These are phyloP conservation scores for Triops longicaudatus DNA, from an alignment of 1,140 invertebrate genomes.

Conservation along the genomic window DNA sequence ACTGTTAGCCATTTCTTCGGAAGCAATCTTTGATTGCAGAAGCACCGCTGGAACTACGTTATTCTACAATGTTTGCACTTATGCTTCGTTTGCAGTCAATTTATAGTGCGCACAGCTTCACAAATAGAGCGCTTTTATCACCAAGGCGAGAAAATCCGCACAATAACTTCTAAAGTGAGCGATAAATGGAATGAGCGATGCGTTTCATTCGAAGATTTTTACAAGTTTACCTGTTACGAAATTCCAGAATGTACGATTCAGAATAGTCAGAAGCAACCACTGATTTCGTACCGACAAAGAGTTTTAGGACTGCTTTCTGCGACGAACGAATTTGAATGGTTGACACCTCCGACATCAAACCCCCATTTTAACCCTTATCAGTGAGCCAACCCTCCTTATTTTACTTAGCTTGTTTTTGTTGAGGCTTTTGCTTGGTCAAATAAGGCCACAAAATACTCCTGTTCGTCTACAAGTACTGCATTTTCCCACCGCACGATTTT, in stretches of 20 bases:
- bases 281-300: not conserved
- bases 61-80: too few species aligned
- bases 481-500: not conserved
- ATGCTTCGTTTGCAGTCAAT: too few species aligned
- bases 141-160: not conserved
- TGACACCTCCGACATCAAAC: not conserved
- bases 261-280: not conserved
- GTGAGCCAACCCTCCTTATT: not conserved
- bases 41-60: not conserved
- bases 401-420: not conserved
- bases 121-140: too few species aligned
- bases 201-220: too few species aligned
- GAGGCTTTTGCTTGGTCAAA: not conserved
- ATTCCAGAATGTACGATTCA: too few species aligned
- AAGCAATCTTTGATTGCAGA: not conserved
- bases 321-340: not conserved
- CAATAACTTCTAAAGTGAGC: not conserved
- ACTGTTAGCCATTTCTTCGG: not conserved
- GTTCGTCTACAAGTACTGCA: not conserved
- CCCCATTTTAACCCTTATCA: conserved; percentile 9
- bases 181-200: not conserved
- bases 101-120: too few species aligned
- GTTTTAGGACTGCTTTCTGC: not conserved
- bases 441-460: not conserved
- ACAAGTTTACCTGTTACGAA: too few species aligned